Evolutionary conservation across 2,797 vertebrate genomes (phyloP).

Genomic region (Myotis daubentonii): DNA sequence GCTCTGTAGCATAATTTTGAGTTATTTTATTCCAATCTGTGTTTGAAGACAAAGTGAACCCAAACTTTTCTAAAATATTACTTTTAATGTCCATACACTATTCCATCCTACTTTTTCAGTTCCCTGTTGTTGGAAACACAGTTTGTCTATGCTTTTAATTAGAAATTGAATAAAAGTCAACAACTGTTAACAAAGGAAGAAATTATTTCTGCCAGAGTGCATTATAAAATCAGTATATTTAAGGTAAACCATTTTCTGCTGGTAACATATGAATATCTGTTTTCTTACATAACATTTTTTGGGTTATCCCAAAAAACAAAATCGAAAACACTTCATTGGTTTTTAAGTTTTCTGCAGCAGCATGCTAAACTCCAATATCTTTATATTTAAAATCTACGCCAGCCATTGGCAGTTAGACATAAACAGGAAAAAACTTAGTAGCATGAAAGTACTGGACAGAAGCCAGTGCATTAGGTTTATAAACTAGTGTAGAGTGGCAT

Average conservation of each 20-base stretch:
- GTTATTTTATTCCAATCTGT: background rate
- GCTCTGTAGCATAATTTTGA: background rate
- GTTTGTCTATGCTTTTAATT: background rate
- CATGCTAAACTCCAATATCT: background rate
- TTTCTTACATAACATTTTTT: background rate
- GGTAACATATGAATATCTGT: background rate
- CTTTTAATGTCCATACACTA: background rate
- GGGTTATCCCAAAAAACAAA: background rate
- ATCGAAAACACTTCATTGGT: background rate
- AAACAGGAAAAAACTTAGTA: background rate
- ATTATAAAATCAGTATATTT: background rate
- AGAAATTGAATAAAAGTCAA: background rate
- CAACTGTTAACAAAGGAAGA: background rate
- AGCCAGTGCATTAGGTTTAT: too few relatives aligned
- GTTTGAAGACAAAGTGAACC: background rate
- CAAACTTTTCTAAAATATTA: constrained; percentile 5
- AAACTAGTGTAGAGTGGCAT: background rate
- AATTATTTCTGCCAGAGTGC: background rate
- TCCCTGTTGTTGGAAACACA: background rate
- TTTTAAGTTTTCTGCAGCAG: background rate
- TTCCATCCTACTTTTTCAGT: background rate
- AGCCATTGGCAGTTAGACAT: background rate
- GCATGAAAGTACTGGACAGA: background rate
- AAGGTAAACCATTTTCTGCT: background rate
- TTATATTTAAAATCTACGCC: background rate